Base-by-base conservation (phyloP, 2,113 vertebrate genomes). In the Nymphicus hollandicus region DNA sequence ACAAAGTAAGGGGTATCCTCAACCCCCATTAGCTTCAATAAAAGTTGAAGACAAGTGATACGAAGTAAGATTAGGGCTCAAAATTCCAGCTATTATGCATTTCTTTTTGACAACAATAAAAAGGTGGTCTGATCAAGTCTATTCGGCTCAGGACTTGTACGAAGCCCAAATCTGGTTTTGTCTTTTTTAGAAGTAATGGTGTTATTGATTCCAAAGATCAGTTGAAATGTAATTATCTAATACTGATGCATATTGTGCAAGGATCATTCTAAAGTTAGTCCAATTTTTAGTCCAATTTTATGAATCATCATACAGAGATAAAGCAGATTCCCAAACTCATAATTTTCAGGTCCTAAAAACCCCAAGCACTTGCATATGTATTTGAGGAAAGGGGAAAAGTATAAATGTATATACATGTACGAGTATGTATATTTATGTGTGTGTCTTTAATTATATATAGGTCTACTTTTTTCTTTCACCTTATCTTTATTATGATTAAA, bases 321-420 rank as follows among this genome's bases (percentile, higher is more conserved):
- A 81, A 66, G 60, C 1, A 31, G 14, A 58, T 53, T 19, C 11
- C 9, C 63, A 91, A 81, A 76, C 5, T 55, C 3, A 2, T 37
- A 22, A 24, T 37, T 68, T 74, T 93, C 39, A 47, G 12, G 74
- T 52, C 7, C 6, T 47, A 50, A 37, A 50, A 37, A 23, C 31
- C 0, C 0, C 1, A 4, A 6, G 10, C 11, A 1, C 6, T 46
- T 81, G 9, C 18, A 18, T 28, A 22, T 27, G 3, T 20, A 35
- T 68, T 58, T 66, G 23, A 74, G 3, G 11, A 19, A 91, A 72
- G 3, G 3, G 3, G 13, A 72, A 43, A 50, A 22, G 3, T 33
- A 9, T 49, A 65, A 55, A 49, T 28, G 9, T 29, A 22, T 68
- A 24, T 28, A 33, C 1, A 9, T 35, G 29, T 10, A 19, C 31